Evolutionary conservation across 2,888 invertebrate species (phyloP).

Genomic region (Gastracanthus pulcherrimus): DNA sequence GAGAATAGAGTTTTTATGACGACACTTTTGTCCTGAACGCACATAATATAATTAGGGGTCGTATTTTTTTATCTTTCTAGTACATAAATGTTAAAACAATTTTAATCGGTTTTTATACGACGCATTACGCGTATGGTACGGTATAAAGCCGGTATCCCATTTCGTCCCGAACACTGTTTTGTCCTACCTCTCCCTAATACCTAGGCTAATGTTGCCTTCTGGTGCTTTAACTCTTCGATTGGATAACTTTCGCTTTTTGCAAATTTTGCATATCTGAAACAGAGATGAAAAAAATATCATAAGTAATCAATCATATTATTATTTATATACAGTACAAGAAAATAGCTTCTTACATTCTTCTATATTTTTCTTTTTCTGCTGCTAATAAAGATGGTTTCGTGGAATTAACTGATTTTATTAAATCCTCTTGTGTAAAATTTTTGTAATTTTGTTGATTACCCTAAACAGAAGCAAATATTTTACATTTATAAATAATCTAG

Average conservation of each 20-base stretch:
- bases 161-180: no score
- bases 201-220: conserved; percentile 81
- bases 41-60: no score
- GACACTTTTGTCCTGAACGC: no score
- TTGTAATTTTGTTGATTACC: not conserved
- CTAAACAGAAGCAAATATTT: not conserved
- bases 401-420: conserved; percentile 82
- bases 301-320: not conserved
- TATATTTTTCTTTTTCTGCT: conserved; percentile 85
- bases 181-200: no score
- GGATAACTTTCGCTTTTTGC: conserved; percentile 79
- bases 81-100: no score
- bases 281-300: not conserved
- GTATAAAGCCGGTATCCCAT: no score
- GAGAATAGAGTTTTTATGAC: no score
- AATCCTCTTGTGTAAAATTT: conserved; percentile 80
- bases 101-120: no score
- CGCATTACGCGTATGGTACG: no score
- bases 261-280: conserved; percentile 81
- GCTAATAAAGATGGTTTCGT: conserved; percentile 88
- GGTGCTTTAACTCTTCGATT: conserved; percentile 78
- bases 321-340: not conserved
- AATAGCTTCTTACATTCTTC: conserved; percentile 84
- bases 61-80: no score
- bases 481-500: not conserved